Evolutionary conservation across 2,797 vertebrate genomes (phyloP).

Genomic region (Acanthornis magna): DNA sequence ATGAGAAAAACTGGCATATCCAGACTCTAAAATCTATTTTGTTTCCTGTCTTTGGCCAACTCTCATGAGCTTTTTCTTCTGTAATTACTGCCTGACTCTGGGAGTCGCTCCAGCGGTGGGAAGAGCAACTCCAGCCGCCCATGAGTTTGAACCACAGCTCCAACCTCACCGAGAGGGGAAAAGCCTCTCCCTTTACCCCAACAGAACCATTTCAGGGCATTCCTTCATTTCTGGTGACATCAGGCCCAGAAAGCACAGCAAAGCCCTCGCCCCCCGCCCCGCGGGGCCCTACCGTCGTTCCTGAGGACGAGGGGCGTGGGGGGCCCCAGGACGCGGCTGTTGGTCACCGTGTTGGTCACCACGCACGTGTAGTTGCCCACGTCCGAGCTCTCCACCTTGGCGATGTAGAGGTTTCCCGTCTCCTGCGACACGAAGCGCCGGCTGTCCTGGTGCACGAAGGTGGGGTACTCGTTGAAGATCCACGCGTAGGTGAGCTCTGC

Average conservation of each 20-base stretch:
- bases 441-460: constrained; percentile 91
- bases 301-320: constrained; percentile 92
- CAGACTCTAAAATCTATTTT: neutral
- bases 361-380: constrained; percentile 98
- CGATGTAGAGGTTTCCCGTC: constrained; percentile 95
- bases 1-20: neutral
- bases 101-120: neutral
- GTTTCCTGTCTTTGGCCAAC: neutral
- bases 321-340: constrained; percentile 86
- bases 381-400: constrained; percentile 93
- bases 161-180: accelerated
- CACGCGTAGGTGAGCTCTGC: constrained; percentile 93
- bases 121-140: neutral
- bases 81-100: neutral
- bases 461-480: constrained; percentile 96
- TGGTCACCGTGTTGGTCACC: constrained; percentile 91
- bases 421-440: constrained; percentile 95
- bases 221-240: neutral
- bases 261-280: neutral
- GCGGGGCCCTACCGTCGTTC: constrained; percentile 85
- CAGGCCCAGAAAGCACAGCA: accelerated
- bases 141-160: neutral
- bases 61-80: neutral
- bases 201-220: accelerated
- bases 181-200: neutral